Base-by-base conservation (phyloP, 2,113 vertebrate species). In the Sturnus vulgaris region DNA sequence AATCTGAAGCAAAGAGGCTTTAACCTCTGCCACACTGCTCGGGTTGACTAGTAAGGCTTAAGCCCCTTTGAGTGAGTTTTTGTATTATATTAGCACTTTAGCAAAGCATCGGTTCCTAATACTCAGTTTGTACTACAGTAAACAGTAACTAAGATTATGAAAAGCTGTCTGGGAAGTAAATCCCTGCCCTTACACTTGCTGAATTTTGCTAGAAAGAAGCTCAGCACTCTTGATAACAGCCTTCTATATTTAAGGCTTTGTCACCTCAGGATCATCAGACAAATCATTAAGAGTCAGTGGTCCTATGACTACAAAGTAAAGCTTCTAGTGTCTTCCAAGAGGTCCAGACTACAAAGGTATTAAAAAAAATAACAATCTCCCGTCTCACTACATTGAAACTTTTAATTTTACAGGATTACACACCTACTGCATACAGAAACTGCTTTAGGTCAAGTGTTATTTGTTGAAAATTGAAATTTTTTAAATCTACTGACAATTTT, bases 81-180 rank as follows among this genome's bases (percentile, higher is more conserved):
- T 46, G 4, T 63, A 49, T 49, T 27, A 47, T 3, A 63, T 3
- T 3, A 65, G 11, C 24, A 16, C 10, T 90, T 90, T 37, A 71
- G 28, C 33, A 80, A 73, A 57, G 4, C 0, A 1, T 0, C 44
- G 6, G 9, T 53, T 93, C 82, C 10, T 7, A 65, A 53, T 2
- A 24, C 30, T 55, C 12, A 42, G 27, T 12, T 8, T 65, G 33
- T 24, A 59, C 25, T 72, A 56, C 20, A 86, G 8, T n/a, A 55
- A 94, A 75, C 10, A 68, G n/a, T 3, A 12, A 21, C 22, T 7
- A 49, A 20, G 2, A 56, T 35, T 42, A 93, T 1, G 5, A 65
- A 79, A 78, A 89, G 18, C 23, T 46, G 16, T 4, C 49, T 59
- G 23, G 15, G 4, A 85, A 55, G 21, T 12, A 76, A 37, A 85